Evolutionary conservation across 2,888 invertebrate genomes (phyloP), one percentile per base, ranked within the genome.

Genomic region (Tenthredo scrophulariae): DNA sequence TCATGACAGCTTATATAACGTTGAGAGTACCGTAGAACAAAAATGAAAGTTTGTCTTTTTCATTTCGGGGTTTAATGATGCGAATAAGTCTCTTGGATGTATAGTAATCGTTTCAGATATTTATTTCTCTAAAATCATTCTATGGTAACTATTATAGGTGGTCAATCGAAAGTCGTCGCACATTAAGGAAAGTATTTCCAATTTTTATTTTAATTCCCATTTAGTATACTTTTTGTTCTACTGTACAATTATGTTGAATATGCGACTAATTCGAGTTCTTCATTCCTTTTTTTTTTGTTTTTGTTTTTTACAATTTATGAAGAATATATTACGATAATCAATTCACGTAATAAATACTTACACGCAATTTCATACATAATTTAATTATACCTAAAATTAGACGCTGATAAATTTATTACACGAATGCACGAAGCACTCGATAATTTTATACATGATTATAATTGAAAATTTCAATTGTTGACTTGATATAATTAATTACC

Each of bases 341-440:
- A 80, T 62, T 62, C 40, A 80, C 62, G 80, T 80, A 58, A 40
- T 37, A 33, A 62, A 62, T 62, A 80, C 37, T 40, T 80, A 80
- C 37, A 62, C 40, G 33, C 62, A 62, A 15, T 33, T 58, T 18
- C 29, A 40, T 50, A 50, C 26, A 22, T 77, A 18, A 33, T 54
- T 33, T 77, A 29, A 9, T 33, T 29, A 54, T 29, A 77, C 33
- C 43, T 15, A 33, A 67, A 18, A 67, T 67, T 67, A 67, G 67
- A 67, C 33, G 29, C 33, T 67, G 67, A 33, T 67, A 33, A 18
- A 33, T 26, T 74, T 74, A n/a, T 80, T 58, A 7, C 58, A n/a
- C 62, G n/a, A 40, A 80, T 79, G 79, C 62, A 37, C 80, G 22
- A 15, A 80, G 77, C 58, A 62, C 40, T 40, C 26, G 54, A 74